Conservation (phyloP, 2,888 invertebrate species). For the Cheilosia urbana region DNA sequence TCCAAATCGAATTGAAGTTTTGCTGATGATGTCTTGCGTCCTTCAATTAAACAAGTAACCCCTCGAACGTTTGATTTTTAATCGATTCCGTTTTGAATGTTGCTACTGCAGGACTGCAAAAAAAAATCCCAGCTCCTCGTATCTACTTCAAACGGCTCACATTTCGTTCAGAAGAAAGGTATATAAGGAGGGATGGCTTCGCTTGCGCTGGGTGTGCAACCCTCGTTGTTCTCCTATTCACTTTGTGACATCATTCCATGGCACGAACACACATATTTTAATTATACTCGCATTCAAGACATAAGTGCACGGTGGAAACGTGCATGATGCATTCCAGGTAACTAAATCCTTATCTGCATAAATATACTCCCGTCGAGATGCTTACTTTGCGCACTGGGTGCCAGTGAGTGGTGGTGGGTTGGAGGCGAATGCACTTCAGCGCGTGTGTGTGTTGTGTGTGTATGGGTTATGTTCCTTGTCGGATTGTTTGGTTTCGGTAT, state of each 20-base stretch:
- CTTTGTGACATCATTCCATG: conserved; percentile 63
- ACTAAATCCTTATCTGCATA: conserved; percentile 74
- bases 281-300: conserved; percentile 71
- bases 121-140: conserved; percentile 7
- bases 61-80: too few relatives aligned
- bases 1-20: background rate
- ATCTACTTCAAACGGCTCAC: conserved; percentile 28
- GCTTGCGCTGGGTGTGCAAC: conserved; percentile 11
- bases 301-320: conserved; percentile 71
- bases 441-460: conserved; percentile 22
- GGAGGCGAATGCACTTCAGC: conserved; percentile 42
- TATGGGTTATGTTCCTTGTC: conserved; percentile 43
- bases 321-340: conserved; percentile 73
- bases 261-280: conserved; percentile 66
- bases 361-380: conserved; percentile 73
- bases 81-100: too few relatives aligned
- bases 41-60: too few relatives aligned
- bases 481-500: conserved; percentile 69
- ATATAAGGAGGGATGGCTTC: background rate
- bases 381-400: conserved; percentile 64
- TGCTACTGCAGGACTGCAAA: background rate
- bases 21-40: too few relatives aligned
- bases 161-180: conserved; percentile 20
- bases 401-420: conserved; percentile 12
- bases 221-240: conserved; percentile 30